Evolutionary conservation across 2,888 invertebrate species (phyloP).

Genomic region (Ophraella communa): DNA sequence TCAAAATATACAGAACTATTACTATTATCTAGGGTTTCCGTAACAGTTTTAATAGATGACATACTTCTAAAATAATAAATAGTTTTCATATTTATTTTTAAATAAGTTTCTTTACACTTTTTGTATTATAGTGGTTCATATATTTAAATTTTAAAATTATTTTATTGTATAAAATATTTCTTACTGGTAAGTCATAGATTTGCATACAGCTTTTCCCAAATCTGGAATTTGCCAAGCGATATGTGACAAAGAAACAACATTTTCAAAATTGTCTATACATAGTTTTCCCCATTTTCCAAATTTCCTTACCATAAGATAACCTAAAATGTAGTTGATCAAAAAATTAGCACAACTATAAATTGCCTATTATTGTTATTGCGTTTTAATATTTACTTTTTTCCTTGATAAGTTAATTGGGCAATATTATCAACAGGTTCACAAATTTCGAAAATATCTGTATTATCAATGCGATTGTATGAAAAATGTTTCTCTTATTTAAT

Average conservation of each 20-base stretch:
- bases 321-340: too few species aligned
- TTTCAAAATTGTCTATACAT: constrained; percentile 73
- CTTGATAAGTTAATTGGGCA: too few species aligned
- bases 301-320: constrained; percentile 76
- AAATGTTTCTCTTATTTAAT: too few species aligned
- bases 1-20: constrained; percentile 63
- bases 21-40: constrained; percentile 27
- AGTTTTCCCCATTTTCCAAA: constrained; percentile 80
- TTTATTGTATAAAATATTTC: constrained; percentile 45
- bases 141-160: too few species aligned
- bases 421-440: too few species aligned
- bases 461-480: too few species aligned
- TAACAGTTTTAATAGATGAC: constrained; percentile 40
- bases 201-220: constrained; percentile 77
- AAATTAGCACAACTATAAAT: constrained; percentile 6
- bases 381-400: too few species aligned
- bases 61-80: constrained; percentile 40
- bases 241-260: constrained; percentile 65
- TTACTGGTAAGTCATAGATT: constrained; percentile 78
- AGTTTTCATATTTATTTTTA: neutral
- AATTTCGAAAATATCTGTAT: too few species aligned
- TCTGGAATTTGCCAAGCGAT: constrained; percentile 71
- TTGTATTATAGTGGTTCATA: neutral
- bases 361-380: neutral
- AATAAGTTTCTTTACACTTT: constrained; percentile 6